Base-by-base conservation (phyloP, 2,888 invertebrate species). In the Lasius fuliginosus region DNA sequence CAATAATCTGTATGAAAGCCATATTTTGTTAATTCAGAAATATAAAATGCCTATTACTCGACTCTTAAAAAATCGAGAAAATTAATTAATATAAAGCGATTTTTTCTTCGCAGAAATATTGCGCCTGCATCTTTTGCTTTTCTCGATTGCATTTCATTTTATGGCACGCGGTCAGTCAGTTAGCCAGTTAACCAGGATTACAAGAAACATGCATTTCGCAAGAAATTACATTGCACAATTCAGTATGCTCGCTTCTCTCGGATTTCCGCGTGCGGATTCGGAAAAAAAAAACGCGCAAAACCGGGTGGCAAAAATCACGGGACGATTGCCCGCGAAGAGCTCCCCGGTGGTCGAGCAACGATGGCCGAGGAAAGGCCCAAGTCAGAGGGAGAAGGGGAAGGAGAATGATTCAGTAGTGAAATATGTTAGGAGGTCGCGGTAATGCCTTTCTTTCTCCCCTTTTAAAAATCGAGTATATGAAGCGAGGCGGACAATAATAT, bases 401-500 rank as follows among this genome's bases (percentile, higher is more conserved):
- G 79, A 71, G 87, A 83, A 91, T 91, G 90, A 92, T 92, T 92
- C 90, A 90, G 90, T 89, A 90, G 90, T 90, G 91, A 93, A 92
- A 93, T 91, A 92, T 91, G 88, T 89, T 90, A 89, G 88, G 87
- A 92, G 89, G 88, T 88, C 88, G 89, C 82, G 85, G 90, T 92
- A 92, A 88, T 92, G 91, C 90, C 87, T 90, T 91, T 89, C 88
- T 87, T 88, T 90, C 86, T 87, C 67, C 88, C 84, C 86, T 85
- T 88, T 89, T 89, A 90, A 90, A 92, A 91, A 92, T 92, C 92
- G 92, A 90, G 90, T 87, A 90, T 91, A 92, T 73, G 92, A 91
- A 90, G 82, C 91, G 87, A 90, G 89, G 86, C 92, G 86, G 91
- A 91, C 90, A 90, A 90, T 91, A 93, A 94, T 94, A 94, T 93